Evolutionary conservation across 1,140 invertebrate species (phyloP), one percentile per base, ranked within the genome.

Genomic region (Drosophila repletoides): DNA sequence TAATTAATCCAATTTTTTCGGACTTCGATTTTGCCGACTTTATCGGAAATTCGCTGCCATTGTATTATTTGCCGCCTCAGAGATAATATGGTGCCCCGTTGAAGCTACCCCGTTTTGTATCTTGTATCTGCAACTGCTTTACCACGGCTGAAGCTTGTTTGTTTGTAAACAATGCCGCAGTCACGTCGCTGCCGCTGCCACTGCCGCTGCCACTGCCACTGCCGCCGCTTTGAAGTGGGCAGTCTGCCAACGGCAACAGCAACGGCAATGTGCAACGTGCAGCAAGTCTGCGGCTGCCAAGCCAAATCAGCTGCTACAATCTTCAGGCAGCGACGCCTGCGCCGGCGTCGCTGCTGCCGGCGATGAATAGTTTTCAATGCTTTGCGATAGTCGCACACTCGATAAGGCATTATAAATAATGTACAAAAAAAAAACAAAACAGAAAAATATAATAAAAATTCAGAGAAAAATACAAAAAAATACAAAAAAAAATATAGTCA

Each of bases 111-210:
- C 51, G 21, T 24, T 17, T 9, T 49, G 28, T 28, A 3, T 26
- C 19, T n/a, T 7, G 21, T 40, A 38, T 55, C 52, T 10, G 33
- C 21, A 17, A 45, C 63, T 49, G 21, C 49, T 34, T 34, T 45
- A 6, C 36, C 10, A 22, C 40, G 36, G 21, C 52, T 43, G 58
- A 59, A 40, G 69, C 65, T 67, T 59, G 63, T 80, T 84, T 86
- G 75, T 86, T 84, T 72, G 75, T 75, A 84, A 84, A 84, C 80
- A 84, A 80, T 72, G 61, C 56, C 56, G 71, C 76, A 71, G 71
- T 74, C 65, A 65, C 76, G 55, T 60, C 53, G 69, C 74, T 48
- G 55, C 36, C 59, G 31, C 66, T 14, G 43, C 17, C 10, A 28
- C 46, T 17, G 22, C 15, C 36, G 41, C 33, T 71, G 34, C 14